Base-by-base conservation (phyloP, 1,140 invertebrate genomes). In the Drosophila guanche region DNA sequence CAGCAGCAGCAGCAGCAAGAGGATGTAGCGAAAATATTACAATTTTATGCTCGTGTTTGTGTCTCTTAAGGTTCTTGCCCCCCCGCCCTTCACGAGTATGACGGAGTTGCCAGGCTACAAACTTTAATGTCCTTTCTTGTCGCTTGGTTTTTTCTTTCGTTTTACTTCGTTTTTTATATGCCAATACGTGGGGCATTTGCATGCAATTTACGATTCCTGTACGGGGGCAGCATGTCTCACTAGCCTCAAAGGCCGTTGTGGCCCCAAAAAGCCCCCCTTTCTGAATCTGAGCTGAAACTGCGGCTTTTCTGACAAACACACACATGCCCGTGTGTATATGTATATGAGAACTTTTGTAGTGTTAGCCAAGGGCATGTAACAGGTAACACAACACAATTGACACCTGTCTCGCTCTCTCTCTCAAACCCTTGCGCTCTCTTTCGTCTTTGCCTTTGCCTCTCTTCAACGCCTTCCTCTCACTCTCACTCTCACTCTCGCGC, bases 301-400 rank as follows among this genome's bases (percentile, higher is more conserved):
- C 51, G 43, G 50, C 41, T 62, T 40, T 33, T n/a, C 50, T 29
- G 16, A 25, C 61, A 12, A 43, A 16, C 41, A 54, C 40, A 7
- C 43, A 48, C 20, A 40, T 20, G 23, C 57, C 14, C 47, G 54
- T 25, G 16, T 16, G 14, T 33, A 58, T 29, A 23, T 27, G 14
- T n/a, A 40, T 5, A 12, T 3, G 29, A 37, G 33, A 12, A 37
- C 33, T 37, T 10, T 37, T 3, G 33, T 37, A 37, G 33, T 37
- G 40, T 6, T 55, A 55, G 70, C 53, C 72, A 59, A 75, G 53
- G 53, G 48, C 80, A 84, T 76, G 80, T 86, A 85, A 85, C 81
- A 85, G 81, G 80, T 86, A 85, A 86, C 62, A 47, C 62, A 68
- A 68, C 65, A 56, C 65, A 68, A 67, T 68, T 66, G 65, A 56